Evolutionary conservation across 1,140 invertebrate species (phyloP).

Genomic region (Coenobita brevimanus): DNA sequence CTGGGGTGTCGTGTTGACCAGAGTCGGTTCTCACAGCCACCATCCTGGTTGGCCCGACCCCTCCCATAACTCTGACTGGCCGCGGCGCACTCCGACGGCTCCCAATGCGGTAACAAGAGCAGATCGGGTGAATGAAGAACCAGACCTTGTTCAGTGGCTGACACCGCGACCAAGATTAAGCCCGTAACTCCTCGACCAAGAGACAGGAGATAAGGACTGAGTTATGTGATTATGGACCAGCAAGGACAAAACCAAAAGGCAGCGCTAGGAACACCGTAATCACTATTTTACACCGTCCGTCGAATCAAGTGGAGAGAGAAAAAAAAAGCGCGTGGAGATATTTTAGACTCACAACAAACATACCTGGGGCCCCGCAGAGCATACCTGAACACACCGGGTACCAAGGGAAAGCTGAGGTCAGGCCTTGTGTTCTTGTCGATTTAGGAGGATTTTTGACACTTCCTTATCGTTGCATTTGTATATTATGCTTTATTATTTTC

Average conservation of each 20-base stretch:
- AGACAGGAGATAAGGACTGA: conserved; percentile 50
- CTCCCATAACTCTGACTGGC: neutral
- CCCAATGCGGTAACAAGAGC: conserved; percentile 35
- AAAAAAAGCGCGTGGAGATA: neutral
- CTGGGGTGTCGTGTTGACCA: neutral
- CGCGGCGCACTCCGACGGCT: conserved; percentile 14
- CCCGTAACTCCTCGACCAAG: conserved; percentile 45
- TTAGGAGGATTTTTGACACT: no score
- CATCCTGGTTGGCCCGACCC: neutral
- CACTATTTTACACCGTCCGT: conserved; percentile 17
- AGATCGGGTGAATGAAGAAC: conserved; percentile 50
- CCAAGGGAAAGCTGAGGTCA: neutral
- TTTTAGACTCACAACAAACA: conserved; percentile 20
- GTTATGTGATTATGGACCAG: conserved; percentile 43
- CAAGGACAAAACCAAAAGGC: conserved; percentile 22
- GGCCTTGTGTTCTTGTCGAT: no score
- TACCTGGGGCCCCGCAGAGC: neutral
- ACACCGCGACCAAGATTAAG: conserved; percentile 39
- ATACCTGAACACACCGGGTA: neutral
- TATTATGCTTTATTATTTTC: no score
- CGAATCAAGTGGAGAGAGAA: conserved; percentile 13
- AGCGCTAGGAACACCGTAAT: conserved; percentile 22
- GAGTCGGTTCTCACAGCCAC: neutral
- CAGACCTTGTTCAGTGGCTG: conserved; percentile 39
- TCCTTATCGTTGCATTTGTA: no score